These are phyloP conservation scores for Callipepla californica DNA, from an alignment of 2,113 vertebrate species.

Conservation along the genomic window DNA sequence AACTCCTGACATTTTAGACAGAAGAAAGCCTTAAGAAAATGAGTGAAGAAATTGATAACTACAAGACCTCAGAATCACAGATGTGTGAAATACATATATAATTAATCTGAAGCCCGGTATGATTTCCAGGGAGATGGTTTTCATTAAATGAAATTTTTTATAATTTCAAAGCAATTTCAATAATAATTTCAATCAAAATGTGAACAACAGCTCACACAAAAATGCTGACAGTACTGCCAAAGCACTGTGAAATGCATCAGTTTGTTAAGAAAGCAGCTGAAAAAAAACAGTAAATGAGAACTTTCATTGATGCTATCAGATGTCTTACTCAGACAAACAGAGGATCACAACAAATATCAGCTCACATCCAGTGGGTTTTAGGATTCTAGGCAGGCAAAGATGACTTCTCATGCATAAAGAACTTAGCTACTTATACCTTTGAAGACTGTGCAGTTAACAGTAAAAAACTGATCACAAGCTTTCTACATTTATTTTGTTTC, in stretches of 20 bases:
- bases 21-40: slow-evolving; percentile 54
- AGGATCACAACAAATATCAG: slow-evolving; percentile 1
- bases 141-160: slow-evolving; percentile 55
- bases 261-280: slow-evolving; percentile 43
- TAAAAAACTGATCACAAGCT: neutral
- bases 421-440: neutral
- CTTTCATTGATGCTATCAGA: slow-evolving; percentile 36
- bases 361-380: neutral
- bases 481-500: too few relatives aligned
- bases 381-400: neutral
- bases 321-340: slow-evolving; percentile 42
- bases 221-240: slow-evolving; percentile 38
- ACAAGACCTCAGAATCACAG: slow-evolving; percentile 50
- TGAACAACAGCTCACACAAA: slow-evolving; percentile 38
- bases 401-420: neutral
- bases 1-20: neutral
- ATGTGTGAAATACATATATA: slow-evolving; percentile 65
- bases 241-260: slow-evolving; percentile 9
- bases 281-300: slow-evolving; percentile 45
- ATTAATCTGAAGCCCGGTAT: slow-evolving; percentile 62
- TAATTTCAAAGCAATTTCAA: slow-evolving; percentile 62
- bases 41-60: slow-evolving; percentile 42
- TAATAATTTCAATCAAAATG: slow-evolving; percentile 57
- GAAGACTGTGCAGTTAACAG: slow-evolving; percentile 13
- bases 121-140: slow-evolving; percentile 64